Percentiles rank a stretch among this genome's conserved stretches.
phyloP scores from a whole-genome alignment of 2,113 vertebrate species.

The Pollachius pollachius region DNA sequence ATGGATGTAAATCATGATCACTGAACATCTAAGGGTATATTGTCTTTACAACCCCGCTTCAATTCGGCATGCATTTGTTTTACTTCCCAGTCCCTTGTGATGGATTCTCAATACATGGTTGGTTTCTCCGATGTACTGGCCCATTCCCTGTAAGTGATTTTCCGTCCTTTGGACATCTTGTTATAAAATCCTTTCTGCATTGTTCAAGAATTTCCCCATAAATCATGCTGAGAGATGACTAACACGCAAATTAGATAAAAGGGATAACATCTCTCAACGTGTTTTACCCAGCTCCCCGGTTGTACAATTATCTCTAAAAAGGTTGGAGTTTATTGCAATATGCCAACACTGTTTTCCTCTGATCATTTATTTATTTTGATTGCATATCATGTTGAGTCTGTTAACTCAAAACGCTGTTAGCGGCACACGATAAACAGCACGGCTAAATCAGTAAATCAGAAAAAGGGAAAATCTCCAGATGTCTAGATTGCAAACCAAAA shows the following conservation, averaged over 20 bases:
- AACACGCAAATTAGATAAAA: constrained; percentile 1
- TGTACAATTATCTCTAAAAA: too few relatives aligned
- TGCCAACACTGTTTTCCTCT: too few relatives aligned
- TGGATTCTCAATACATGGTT: constrained; percentile 11
- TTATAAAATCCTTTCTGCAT: constrained; percentile 6
- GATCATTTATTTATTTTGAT: too few relatives aligned
- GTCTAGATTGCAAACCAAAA: too few relatives aligned
- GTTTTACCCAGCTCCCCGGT: too few relatives aligned
- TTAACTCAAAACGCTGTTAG: too few relatives aligned
- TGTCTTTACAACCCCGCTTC: constrained; percentile 18
- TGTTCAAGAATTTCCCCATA: not conserved
- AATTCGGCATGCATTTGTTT: constrained; percentile 14
- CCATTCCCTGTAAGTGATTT: not conserved
- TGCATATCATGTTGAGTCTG: too few relatives aligned
- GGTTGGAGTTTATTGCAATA: too few relatives aligned
- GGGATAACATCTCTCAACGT: not conserved
- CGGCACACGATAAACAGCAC: too few relatives aligned
- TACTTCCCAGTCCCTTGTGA: constrained; percentile 22
- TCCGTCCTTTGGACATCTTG: constrained; percentile 5
- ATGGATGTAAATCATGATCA: too few relatives aligned
- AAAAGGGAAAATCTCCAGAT: too few relatives aligned
- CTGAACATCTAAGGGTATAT: not conserved
- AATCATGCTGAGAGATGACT: constrained; percentile 13
- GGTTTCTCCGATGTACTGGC: not conserved
- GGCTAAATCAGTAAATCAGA: too few relatives aligned